These are phyloP conservation scores for Esox lucius DNA, from an alignment of 2,797 vertebrate genomes.

Conservation along the genomic window DNA sequence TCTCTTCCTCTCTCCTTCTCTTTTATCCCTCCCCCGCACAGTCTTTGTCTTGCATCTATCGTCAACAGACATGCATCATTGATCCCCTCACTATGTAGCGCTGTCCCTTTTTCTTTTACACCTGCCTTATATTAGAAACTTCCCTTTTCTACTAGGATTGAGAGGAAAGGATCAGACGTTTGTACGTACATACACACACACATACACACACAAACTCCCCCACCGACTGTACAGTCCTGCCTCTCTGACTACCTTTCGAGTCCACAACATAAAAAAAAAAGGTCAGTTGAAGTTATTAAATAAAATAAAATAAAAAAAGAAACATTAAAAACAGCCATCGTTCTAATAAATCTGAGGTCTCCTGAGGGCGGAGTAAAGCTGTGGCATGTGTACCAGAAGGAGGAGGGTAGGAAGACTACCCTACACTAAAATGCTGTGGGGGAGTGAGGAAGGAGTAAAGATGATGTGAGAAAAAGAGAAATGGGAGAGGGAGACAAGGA, in stretches of 20 bases:
- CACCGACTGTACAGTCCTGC: constrained; percentile 24
- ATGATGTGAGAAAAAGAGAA: constrained; percentile 27
- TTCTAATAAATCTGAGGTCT: constrained; percentile 50
- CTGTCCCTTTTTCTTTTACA: constrained; percentile 46
- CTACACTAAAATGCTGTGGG: not conserved
- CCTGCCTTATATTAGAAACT: constrained; percentile 82
- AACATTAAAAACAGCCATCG: constrained; percentile 49
- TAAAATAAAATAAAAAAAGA: constrained; percentile 47
- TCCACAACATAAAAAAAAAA: constrained; percentile 20
- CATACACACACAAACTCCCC: constrained; percentile 22
- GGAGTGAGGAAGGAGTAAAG: constrained; percentile 20
- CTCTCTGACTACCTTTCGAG: constrained; percentile 31
- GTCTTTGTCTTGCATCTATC: constrained; percentile 40
- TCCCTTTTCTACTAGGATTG: constrained; percentile 69
- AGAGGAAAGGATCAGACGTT: constrained; percentile 50
- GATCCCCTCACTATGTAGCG: constrained; percentile 38
- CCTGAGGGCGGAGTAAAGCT: constrained; percentile 46
- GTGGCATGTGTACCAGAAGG: constrained; percentile 31
- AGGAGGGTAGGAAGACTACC: constrained; percentile 34
- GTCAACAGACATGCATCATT: constrained; percentile 1
- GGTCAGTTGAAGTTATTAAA: constrained; percentile 30
- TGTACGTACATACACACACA: constrained; percentile 19
- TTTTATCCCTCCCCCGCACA: constrained; percentile 55
- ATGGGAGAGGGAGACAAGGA: constrained; percentile 26
- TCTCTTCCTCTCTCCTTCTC: constrained; percentile 47